A percentile compares a stretch with the other conserved stretches of the same genome.
phyloP scores from a whole-genome alignment of 2,888 invertebrate species.

The Ormyrus thymus region DNA sequence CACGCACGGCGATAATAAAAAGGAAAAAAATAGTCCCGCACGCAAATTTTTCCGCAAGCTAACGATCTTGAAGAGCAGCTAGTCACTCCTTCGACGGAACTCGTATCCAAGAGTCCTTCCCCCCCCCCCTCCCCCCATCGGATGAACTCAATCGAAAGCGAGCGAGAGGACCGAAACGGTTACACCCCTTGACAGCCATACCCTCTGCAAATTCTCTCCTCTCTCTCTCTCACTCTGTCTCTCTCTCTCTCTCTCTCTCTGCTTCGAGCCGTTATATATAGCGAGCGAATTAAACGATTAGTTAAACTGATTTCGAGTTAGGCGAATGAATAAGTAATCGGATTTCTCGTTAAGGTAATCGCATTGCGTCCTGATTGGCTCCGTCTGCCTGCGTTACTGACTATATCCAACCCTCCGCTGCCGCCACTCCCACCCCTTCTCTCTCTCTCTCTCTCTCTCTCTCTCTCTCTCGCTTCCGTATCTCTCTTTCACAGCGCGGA shows the following conservation, averaged over 20 bases:
- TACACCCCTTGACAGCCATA: constrained; percentile 51
- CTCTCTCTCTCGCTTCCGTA: constrained; percentile 25
- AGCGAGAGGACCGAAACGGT: constrained; percentile 23
- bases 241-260: no score
- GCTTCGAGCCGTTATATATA: constrained; percentile 37
- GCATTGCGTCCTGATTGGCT: constrained; percentile 74
- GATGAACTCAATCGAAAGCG: background rate
- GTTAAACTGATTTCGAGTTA: constrained; percentile 76
- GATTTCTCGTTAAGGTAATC: constrained; percentile 76
- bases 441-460: constrained; percentile 41
- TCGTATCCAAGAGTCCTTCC: no score
- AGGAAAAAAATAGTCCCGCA: background rate
- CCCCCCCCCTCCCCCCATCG: no score
- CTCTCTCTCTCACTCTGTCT: background rate
- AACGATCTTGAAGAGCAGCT: constrained; percentile 24
- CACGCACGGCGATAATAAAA: no score
- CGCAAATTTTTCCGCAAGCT: constrained; percentile 26
- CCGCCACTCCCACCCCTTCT: constrained; percentile 48
- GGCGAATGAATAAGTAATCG: constrained; percentile 76
- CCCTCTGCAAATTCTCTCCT: constrained; percentile 34
- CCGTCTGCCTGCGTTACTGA: constrained; percentile 71
- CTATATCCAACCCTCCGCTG: constrained; percentile 56
- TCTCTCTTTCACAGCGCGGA: constrained; percentile 41
- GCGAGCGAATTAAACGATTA: constrained; percentile 75
- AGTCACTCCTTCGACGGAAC: background rate